These are phyloP conservation scores for Mythimna pallens DNA, from an alignment of 2,888 invertebrate genomes.

Conservation along the genomic window DNA sequence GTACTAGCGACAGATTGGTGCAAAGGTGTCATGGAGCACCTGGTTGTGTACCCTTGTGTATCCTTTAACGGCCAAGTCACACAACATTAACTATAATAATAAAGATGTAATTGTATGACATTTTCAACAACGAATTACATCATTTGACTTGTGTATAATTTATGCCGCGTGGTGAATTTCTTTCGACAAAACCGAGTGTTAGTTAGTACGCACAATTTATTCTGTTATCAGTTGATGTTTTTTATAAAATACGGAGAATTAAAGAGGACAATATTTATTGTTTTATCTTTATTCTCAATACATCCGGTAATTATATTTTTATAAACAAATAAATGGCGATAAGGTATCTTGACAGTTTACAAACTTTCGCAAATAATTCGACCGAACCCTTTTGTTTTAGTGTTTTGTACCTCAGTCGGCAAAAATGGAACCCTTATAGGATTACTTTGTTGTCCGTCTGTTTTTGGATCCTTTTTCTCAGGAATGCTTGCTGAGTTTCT, in stretches of 20 bases:
- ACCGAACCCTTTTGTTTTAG: not conserved
- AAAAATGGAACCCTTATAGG: not conserved
- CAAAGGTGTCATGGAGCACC: too few species aligned
- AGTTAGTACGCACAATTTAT: not conserved
- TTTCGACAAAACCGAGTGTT: not conserved
- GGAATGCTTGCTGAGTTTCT: too few species aligned
- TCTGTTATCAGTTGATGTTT: slow-evolving; percentile 7
- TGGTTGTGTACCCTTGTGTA: too few species aligned
- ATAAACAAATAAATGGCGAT: not conserved
- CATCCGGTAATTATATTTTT: slow-evolving; percentile 4
- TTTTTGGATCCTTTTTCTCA: not conserved
- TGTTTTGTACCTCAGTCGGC: not conserved
- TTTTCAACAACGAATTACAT: too few species aligned
- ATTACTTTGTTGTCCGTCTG: not conserved
- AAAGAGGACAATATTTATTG: slow-evolving; percentile 3
- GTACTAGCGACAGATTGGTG: too few species aligned
- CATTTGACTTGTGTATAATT: too few species aligned
- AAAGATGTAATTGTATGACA: too few species aligned
- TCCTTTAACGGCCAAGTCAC: too few species aligned
- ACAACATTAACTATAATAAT: too few species aligned
- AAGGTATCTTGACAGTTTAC: slow-evolving; percentile 1
- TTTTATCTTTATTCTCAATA: slow-evolving; percentile 2
- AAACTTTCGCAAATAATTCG: not conserved
- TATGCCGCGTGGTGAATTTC: not conserved
- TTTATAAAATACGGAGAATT: not conserved